These are phyloP conservation scores for Rutpela maculata DNA, from an alignment of 2,888 invertebrate genomes.

Conservation along the genomic window DNA sequence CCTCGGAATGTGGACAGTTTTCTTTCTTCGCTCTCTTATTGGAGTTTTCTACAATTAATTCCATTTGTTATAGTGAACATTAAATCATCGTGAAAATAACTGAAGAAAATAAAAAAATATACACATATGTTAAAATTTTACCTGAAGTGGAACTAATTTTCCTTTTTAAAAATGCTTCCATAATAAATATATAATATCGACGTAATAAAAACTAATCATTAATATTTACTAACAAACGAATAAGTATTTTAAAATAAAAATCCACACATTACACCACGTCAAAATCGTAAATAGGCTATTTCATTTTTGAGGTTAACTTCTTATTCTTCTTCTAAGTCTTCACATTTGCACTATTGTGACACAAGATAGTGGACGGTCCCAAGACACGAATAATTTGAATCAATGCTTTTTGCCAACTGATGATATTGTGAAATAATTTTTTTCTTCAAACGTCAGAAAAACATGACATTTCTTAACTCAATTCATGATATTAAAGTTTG, in stretches of 20 bases:
- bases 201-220: not conserved
- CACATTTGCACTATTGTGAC: too few species aligned
- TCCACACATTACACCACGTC: not conserved
- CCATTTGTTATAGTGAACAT: not conserved
- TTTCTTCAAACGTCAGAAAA: too few species aligned
- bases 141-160: conserved; percentile 4
- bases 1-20: conserved; percentile 84
- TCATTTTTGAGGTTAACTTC: not conserved
- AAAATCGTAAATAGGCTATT: not conserved
- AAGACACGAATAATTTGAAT: too few species aligned
- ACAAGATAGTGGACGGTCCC: too few species aligned
- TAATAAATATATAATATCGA: not conserved
- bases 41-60: conserved; percentile 8
- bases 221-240: not conserved
- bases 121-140: not conserved
- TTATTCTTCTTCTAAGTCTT: not conserved
- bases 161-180: conserved; percentile 37
- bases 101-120: not conserved
- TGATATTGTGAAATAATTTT: too few species aligned
- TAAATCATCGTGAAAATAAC: not conserved
- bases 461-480: too few species aligned
- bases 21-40: conserved; percentile 70
- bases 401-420: too few species aligned
- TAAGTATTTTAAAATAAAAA: conserved; percentile 7
- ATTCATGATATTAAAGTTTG: too few species aligned